Evolutionary conservation across 2,797 vertebrate genomes (phyloP).

Genomic region (Threskiornis aethiopicus): DNA sequence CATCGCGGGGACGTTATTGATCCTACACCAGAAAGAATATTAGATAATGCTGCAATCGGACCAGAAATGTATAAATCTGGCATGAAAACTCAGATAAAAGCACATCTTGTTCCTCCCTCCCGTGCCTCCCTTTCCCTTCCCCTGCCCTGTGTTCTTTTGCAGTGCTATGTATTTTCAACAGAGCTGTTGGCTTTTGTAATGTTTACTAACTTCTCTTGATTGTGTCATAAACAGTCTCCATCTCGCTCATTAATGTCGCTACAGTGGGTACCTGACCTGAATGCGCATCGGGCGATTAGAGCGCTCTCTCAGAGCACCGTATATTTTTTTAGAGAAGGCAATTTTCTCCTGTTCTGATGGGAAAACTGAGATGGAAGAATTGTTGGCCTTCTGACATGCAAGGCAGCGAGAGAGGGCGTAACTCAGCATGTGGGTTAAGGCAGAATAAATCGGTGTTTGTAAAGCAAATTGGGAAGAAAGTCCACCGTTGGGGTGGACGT

Average conservation of each 20-base stretch:
- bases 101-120: background rate
- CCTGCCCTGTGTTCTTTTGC: background rate
- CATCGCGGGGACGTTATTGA: background rate
- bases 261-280: conserved; percentile 44
- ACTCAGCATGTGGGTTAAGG: fast-evolving
- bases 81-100: background rate
- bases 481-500: fast-evolving
- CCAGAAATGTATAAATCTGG: background rate
- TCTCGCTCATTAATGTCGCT: background rate
- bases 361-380: background rate
- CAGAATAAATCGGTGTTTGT: background rate
- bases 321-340: background rate
- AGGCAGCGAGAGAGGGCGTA: background rate
- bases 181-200: conserved; percentile 2
- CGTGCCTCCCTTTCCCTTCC: background rate
- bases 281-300: conserved; percentile 4
- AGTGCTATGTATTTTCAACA: background rate
- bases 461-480: background rate
- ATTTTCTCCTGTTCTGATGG: background rate
- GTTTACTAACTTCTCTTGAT: conserved; percentile 55
- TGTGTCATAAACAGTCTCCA: conserved; percentile 37
- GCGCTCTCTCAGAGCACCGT: background rate
- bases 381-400: fast-evolving
- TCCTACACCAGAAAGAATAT: background rate
- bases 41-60: background rate